Percentiles rank a stretch among this genome's conserved stretches.
phyloP scores from a whole-genome alignment of 2,888 invertebrate genomes.

The Yponomeuta plumbellus region DNA sequence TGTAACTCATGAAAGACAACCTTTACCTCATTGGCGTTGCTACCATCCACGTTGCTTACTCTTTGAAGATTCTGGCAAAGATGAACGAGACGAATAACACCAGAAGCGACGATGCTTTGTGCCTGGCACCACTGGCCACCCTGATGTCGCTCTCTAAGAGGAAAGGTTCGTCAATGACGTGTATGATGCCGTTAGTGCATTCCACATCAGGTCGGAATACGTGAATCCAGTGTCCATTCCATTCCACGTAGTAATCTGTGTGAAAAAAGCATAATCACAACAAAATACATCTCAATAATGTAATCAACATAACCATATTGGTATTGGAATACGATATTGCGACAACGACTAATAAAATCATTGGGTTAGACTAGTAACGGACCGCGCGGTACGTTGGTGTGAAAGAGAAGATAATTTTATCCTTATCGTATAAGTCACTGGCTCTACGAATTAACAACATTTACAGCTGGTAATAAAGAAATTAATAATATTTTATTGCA shows the following conservation, averaged over 20 bases:
- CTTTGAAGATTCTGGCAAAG: slow-evolving; percentile 49
- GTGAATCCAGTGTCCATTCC: slow-evolving; percentile 89
- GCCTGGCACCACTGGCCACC: slow-evolving; percentile 68
- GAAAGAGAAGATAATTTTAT: no score
- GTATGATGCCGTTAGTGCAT: slow-evolving; percentile 96
- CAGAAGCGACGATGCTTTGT: neutral
- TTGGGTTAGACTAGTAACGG: no score
- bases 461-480: no score
- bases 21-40: no score
- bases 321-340: no score
- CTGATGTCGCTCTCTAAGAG: slow-evolving; percentile 88
- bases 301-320: neutral
- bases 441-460: no score
- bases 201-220: slow-evolving; percentile 94
- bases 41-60: slow-evolving; percentile 20
- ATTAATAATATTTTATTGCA: no score
- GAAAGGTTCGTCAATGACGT: slow-evolving; percentile 93
- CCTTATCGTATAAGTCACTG: no score
- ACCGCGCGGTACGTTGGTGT: no score
- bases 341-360: no score
- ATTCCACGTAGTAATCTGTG: slow-evolving; percentile 88
- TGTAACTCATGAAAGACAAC: no score
- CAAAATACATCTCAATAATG: slow-evolving; percentile 20
- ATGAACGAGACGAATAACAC: slow-evolving; percentile 40
- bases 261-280: slow-evolving; percentile 29